phyloP scores from a whole-genome alignment of 2,888 invertebrate species.

The Cryptosula pallasiana region DNA sequence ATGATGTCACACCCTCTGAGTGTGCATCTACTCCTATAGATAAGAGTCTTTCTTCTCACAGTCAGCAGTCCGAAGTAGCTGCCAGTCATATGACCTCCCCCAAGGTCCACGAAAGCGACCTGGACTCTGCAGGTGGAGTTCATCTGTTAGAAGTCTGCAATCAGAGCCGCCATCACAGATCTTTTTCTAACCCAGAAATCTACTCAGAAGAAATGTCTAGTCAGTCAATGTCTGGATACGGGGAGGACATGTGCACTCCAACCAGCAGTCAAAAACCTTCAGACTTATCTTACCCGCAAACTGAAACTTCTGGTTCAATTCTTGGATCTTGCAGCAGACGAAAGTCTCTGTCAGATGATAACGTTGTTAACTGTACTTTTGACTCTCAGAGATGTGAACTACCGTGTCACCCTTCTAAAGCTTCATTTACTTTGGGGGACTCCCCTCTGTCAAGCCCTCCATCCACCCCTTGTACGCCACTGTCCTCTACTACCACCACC shows the following conservation, averaged over 20 bases:
- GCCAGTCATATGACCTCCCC: background rate
- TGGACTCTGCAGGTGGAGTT: background rate
- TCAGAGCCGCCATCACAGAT: background rate
- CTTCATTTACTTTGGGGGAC: slow-evolving; percentile 13
- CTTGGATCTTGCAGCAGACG: background rate
- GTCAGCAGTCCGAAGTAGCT: background rate
- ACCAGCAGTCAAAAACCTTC: background rate
- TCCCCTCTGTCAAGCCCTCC: background rate
- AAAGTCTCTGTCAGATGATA: background rate
- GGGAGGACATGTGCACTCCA: slow-evolving; percentile 16
- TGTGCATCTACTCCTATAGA: slow-evolving; percentile 7
- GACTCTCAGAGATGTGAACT: slow-evolving; percentile 16
- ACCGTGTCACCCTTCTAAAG: slow-evolving; percentile 11
- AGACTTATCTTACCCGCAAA: background rate
- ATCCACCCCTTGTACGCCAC: background rate
- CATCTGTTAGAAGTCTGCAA: background rate
- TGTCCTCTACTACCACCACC: background rate
- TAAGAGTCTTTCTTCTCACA: background rate
- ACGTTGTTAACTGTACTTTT: background rate
- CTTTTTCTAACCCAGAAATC: slow-evolving; percentile 12
- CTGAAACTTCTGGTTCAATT: background rate
- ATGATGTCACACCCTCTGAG: background rate
- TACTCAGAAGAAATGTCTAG: background rate
- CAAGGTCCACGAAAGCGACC: background rate
- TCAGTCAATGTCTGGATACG: background rate